Evolutionary conservation across 2,113 vertebrate genomes (phyloP), one percentile per base, ranked within the genome.

Genomic region (Regulus satrapa): DNA sequence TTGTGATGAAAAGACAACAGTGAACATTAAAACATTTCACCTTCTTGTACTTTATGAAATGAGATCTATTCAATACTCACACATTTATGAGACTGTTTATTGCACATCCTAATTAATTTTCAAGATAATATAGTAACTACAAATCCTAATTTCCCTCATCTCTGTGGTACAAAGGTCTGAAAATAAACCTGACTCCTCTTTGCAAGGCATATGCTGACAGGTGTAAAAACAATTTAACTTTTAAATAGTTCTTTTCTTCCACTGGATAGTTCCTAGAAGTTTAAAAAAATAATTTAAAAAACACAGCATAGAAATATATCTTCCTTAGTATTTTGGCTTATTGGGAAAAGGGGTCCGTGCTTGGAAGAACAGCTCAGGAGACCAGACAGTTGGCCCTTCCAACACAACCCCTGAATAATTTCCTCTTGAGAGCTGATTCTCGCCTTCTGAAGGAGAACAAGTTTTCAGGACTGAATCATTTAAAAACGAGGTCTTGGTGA

Each of bases 311-410:
- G 18, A 61, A 94, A 55, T n/a, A 12, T 18, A 36, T 26, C n/a
- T 28, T 17, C 38, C 95, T 95, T 52, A 82, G 48, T 82, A 68
- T 17, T 94, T 46, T 8, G 55, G 54, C 15, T 48, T 90, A 38
- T 43, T 61, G 34, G 71, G 43, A 32, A 87, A 63, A 51, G 58
- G 59, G 8, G 67, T 91, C 15, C 0, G 28, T 32, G 56, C 38
- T 79, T 76, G 78, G 75, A 95, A 84, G 92, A 99, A 99, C 48
- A 99, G 94, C 76, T 98, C 98, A 16, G 97, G 97, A 63, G 98
- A 98, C 98, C 98, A 98, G 36, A 46, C 69, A 52, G 54, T 1
- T 49, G 77, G 34, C 12, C 56, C 32, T 77, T 69, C 46, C 56
- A 73, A 17, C 13, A 88, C 6, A 81, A n/a, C 9, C 12, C 29